phyloP scores from a whole-genome alignment of 2,113 vertebrate genomes.

The Stictonetta naevosa region DNA sequence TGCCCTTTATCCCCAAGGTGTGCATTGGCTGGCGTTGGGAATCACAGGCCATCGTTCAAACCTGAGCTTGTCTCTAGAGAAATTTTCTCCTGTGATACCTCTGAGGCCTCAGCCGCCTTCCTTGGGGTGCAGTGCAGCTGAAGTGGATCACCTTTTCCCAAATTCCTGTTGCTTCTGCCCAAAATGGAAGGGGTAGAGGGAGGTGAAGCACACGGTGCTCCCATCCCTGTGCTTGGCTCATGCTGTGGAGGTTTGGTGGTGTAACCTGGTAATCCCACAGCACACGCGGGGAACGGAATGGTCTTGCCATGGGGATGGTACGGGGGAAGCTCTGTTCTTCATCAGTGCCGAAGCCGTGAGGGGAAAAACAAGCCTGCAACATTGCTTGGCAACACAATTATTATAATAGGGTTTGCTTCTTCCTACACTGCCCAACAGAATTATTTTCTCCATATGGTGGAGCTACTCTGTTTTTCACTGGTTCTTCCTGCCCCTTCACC shows the following conservation, averaged over 20 bases:
- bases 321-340: conserved; percentile 51
- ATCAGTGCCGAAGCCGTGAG: conserved; percentile 14
- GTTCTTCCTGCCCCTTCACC: conserved; percentile 63
- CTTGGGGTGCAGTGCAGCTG: rapidly evolving
- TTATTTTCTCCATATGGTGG: conserved; percentile 68
- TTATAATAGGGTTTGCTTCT: conserved; percentile 65
- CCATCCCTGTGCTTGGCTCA: neutral
- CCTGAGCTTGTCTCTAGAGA: neutral
- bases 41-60: neutral
- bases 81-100: neutral
- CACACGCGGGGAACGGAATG: neutral
- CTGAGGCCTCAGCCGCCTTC: neutral
- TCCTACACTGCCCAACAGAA: conserved; percentile 65
- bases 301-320: conserved; percentile 12
- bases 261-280: neutral
- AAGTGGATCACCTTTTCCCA: neutral
- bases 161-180: neutral
- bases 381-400: conserved; percentile 68
- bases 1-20: neutral
- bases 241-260: neutral
- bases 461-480: conserved; percentile 62
- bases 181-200: neutral
- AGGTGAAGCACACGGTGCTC: rapidly evolving
- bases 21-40: neutral
- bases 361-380: conserved; percentile 62